These are phyloP conservation scores for Bagarius yarrelli DNA, from an alignment of 2,113 vertebrate species.

Conservation along the genomic window DNA sequence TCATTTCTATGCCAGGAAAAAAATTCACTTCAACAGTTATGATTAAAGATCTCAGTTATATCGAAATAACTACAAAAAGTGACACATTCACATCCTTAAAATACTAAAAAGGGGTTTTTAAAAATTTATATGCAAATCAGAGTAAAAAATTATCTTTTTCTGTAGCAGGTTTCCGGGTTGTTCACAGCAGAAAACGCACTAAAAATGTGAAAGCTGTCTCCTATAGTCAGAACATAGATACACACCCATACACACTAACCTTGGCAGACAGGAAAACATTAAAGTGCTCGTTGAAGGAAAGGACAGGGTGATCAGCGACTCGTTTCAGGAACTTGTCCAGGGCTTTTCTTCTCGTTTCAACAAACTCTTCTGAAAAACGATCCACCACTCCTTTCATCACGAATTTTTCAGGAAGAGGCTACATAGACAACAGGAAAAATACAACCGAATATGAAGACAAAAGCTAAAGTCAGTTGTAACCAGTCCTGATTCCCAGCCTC, in stretches of 20 bases:
- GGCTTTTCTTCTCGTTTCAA: conserved; percentile 93
- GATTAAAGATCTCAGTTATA: not conserved
- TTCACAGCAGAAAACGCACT: not conserved
- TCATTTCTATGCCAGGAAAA: not conserved
- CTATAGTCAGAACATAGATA: not conserved
- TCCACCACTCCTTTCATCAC: conserved; percentile 98
- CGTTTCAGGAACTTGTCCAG: conserved; percentile 96
- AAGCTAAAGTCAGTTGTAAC: not conserved
- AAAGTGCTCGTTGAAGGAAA: conserved; percentile 94
- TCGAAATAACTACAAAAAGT: not conserved
- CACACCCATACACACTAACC: conserved; percentile 67
- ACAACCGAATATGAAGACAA: not conserved
- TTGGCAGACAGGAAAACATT: conserved; percentile 90
- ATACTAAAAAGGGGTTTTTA: not conserved
- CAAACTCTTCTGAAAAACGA: conserved; percentile 97
- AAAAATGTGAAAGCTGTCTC: not conserved
- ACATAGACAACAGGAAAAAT: conserved; percentile 17
- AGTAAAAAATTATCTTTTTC: not conserved
- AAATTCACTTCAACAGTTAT: not conserved
- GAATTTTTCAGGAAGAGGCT: conserved; percentile 98
- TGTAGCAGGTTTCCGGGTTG: not conserved
- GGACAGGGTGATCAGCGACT: conserved; percentile 92
- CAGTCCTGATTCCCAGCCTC: not conserved
- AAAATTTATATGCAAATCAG: not conserved
- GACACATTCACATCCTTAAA: not conserved